Conservation (phyloP, 2,888 invertebrate genomes). For the Leptothorax acervorum region DNA sequence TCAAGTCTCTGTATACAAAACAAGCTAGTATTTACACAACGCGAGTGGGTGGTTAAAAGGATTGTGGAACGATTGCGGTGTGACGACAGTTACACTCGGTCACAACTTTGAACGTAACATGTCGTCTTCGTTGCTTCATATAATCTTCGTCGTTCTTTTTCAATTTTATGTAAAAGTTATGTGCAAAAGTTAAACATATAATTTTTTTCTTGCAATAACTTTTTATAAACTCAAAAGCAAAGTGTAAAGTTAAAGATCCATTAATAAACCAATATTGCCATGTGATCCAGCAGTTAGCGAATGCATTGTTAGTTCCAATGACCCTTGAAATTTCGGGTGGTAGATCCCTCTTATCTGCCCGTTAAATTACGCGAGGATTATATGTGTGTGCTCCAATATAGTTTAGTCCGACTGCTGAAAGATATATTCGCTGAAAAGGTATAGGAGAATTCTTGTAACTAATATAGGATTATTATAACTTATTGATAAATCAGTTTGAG, state of each 20-base stretch:
- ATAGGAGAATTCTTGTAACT: constrained; percentile 1
- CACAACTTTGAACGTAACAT: neutral
- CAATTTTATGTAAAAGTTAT: neutral
- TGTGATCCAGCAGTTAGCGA: neutral
- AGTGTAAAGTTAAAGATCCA: neutral
- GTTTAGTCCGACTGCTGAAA: neutral
- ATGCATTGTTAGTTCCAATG: constrained; percentile 19
- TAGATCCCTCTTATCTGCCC: constrained; percentile 22
- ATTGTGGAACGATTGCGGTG: neutral
- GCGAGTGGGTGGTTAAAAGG: neutral
- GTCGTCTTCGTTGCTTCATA: neutral
- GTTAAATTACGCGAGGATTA: constrained; percentile 32
- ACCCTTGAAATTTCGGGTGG: neutral
- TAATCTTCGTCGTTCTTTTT: neutral
- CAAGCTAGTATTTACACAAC: neutral
- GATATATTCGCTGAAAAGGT: neutral
- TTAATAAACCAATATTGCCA: constrained; percentile 21
- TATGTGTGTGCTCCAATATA: neutral
- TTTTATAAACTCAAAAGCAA: neutral
- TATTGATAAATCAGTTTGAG: constrained; percentile 1
- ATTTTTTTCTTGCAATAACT: neutral
- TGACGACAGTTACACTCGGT: neutral
- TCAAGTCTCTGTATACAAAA: constrained; percentile 15
- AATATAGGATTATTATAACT: neutral
- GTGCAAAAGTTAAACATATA: neutral